Evolutionary conservation across 2,888 invertebrate species (phyloP).

Genomic region (Polydrusus cervinus): DNA sequence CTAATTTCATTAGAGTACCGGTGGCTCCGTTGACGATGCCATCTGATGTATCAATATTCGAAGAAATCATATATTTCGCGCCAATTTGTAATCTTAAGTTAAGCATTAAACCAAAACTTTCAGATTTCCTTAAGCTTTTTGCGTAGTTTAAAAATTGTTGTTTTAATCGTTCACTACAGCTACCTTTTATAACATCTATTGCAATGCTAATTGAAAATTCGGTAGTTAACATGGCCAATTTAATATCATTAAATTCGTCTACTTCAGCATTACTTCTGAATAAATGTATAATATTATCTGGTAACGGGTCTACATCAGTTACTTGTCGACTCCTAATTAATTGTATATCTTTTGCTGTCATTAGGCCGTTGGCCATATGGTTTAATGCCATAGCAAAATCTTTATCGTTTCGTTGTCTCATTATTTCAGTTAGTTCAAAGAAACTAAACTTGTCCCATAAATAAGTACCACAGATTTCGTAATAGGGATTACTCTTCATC

Average conservation of each 20-base stretch:
- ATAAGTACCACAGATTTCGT: constrained; percentile 21
- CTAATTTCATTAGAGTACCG: constrained; percentile 17
- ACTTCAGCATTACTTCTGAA: constrained; percentile 29
- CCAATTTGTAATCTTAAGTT: constrained; percentile 24
- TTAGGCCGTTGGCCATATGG: neutral
- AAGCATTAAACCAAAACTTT: neutral
- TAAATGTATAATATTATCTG: constrained; percentile 24
- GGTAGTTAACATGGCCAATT: neutral
- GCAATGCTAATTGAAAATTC: constrained; percentile 15
- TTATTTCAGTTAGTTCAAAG: constrained; percentile 37
- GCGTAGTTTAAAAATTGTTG: neutral
- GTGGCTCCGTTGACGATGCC: constrained; percentile 60
- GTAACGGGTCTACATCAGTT: constrained; percentile 11
- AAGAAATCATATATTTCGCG: constrained; percentile 58
- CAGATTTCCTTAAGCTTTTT: too few species aligned
- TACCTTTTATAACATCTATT: constrained; percentile 30
- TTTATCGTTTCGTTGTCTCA: constrained; percentile 33
- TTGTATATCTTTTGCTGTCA: constrained; percentile 20
- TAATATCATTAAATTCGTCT: constrained; percentile 15
- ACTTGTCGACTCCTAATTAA: constrained; percentile 26
- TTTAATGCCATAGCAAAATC: constrained; percentile 23
- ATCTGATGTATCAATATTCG: constrained; percentile 56
- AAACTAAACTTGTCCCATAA: constrained; percentile 32
- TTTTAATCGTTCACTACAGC: constrained; percentile 8
- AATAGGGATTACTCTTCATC: neutral